A percentile compares a stretch with the other conserved stretches of the same genome.
Conservation (phyloP, 2,888 invertebrate species). For the Drosophila mayaguana region DNA sequence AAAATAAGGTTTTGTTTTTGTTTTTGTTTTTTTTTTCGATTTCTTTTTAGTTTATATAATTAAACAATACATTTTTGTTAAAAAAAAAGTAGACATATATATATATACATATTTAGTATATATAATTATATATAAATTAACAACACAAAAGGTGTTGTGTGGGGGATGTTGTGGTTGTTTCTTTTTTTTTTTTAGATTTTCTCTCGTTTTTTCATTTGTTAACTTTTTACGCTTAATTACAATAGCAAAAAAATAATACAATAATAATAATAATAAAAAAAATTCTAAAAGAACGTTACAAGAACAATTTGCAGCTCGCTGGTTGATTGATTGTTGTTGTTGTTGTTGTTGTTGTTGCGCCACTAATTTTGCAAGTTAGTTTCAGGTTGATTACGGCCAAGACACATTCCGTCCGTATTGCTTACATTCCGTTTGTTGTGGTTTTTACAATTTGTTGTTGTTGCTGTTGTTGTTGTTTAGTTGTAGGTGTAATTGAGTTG, state of each 20-base stretch:
- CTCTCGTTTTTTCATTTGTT: neutral
- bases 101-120: neutral
- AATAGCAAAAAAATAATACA: conserved; percentile 58
- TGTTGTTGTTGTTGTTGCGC: conserved; percentile 17
- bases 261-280: conserved; percentile 63
- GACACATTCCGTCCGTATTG: conserved; percentile 41
- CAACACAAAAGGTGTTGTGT: conserved; percentile 39
- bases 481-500: conserved; percentile 44
- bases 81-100: conserved; percentile 34
- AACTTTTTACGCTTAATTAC: conserved; percentile 54
- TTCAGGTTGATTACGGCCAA: conserved; percentile 48
- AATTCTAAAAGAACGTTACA: conserved; percentile 49
- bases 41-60: conserved; percentile 35
- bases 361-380: conserved; percentile 36
- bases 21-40: neutral
- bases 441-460: conserved; percentile 37
- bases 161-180: conserved; percentile 1
- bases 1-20: conserved; percentile 80
- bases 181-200: conserved; percentile 16
- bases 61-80: conserved; percentile 42
- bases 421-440: conserved; percentile 6
- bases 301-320: conserved; percentile 37
- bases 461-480: conserved; percentile 15
- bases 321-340: conserved; percentile 4
- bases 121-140: conserved; percentile 26